Evolutionary conservation across 64 coral and sea anemone species (phyloP), one percentile per base, ranked within the genome.

Genomic region (Porites lutea): DNA sequence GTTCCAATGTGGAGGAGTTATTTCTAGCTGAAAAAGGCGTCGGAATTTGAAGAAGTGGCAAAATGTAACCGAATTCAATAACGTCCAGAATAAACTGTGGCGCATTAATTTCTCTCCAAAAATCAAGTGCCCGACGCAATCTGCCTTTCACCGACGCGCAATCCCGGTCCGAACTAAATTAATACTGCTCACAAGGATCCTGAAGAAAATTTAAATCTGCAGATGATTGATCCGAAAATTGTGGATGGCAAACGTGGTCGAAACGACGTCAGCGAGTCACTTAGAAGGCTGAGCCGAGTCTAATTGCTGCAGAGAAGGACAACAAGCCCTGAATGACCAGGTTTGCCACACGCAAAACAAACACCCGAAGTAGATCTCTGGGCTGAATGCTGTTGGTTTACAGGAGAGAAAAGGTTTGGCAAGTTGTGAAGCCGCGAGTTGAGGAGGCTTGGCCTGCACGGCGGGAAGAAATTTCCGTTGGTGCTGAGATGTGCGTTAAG

Each of bases 21-120:
- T n/a, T n/a, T n/a, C n/a, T n/a, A n/a, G n/a, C n/a, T n/a, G n/a
- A n/a, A n/a, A n/a, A n/a, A n/a, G n/a, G n/a, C n/a, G n/a, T n/a
- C n/a, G n/a, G n/a, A n/a, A n/a, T n/a, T n/a, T n/a, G n/a, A n/a
- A n/a, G n/a, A n/a, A n/a, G n/a, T n/a, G n/a, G n/a, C n/a, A n/a
- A n/a, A n/a, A n/a, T n/a, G n/a, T n/a, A n/a, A n/a, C n/a, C n/a
- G n/a, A n/a, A n/a, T n/a, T n/a, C 82, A 67, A 92, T 92, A 55
- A 92, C 90, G 59, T 62, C 59, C 59, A 62, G 59, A 62, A 62
- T 62, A 62, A 62, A 62, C 59, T 62, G 59, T 62, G 59, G 59
- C 59, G 59, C 7, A 15, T 62, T 6, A 62, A 62, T 62, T 62
- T 62, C 59, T 62, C 59, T 62, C 59, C 59, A 62, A 62, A 62